Evolutionary conservation across 2,888 invertebrate genomes (phyloP).

Genomic region (Plemyria rubiginata): DNA sequence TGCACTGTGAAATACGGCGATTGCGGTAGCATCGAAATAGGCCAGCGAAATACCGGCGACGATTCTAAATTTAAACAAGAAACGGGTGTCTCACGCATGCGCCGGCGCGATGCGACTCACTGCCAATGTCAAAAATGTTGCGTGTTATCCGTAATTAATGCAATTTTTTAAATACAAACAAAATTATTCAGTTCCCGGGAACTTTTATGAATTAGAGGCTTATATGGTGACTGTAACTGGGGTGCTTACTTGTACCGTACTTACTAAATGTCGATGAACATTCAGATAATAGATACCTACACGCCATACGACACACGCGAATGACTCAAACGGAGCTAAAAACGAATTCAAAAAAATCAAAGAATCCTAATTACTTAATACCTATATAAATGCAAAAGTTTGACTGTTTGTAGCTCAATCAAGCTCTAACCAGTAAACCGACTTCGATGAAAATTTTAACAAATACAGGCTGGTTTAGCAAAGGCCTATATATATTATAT

Average conservation of each 20-base stretch:
- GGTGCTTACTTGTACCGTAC: slow-evolving; percentile 22
- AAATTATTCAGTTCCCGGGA: slow-evolving; percentile 31
- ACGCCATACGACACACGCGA: slow-evolving; percentile 24
- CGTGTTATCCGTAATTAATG: slow-evolving; percentile 41
- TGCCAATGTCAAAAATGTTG: slow-evolving; percentile 59
- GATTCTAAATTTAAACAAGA: slow-evolving; percentile 77
- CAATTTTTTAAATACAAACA: slow-evolving; percentile 26
- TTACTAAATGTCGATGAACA: slow-evolving; percentile 37
- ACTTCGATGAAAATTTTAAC: too few relatives aligned
- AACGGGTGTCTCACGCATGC: slow-evolving; percentile 74
- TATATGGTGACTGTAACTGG: slow-evolving; percentile 39
- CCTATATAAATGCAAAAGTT: too few relatives aligned
- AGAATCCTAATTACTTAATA: neutral
- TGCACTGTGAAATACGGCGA: slow-evolving; percentile 62
- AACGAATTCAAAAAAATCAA: slow-evolving; percentile 1
- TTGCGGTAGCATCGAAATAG: slow-evolving; percentile 69
- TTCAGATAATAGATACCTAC: slow-evolving; percentile 34
- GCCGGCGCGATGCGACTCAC: slow-evolving; percentile 52
- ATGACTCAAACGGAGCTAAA: slow-evolving; percentile 38
- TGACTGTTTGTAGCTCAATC: neutral
- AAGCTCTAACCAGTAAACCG: too few relatives aligned
- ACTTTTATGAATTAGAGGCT: slow-evolving; percentile 35
- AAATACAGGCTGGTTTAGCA: too few relatives aligned
- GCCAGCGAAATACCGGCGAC: slow-evolving; percentile 69
- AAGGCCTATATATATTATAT: too few relatives aligned